These are phyloP conservation scores for Drosophila simulans DNA, from an alignment of 1,140 invertebrate species.

Conservation along the genomic window DNA sequence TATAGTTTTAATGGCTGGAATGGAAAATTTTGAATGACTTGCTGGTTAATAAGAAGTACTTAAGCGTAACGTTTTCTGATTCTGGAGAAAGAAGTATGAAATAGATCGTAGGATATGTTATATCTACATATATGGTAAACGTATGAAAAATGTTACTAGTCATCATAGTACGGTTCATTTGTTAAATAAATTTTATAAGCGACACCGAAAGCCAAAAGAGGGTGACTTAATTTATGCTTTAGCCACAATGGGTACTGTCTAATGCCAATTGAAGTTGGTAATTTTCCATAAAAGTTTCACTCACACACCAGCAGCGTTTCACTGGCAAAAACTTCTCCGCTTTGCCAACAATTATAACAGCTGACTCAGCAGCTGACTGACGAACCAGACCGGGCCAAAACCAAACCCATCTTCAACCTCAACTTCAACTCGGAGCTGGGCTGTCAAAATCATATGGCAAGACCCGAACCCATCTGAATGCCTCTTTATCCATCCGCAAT, in stretches of 20 bases:
- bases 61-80: background rate
- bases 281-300: constrained; percentile 19
- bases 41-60: background rate
- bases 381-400: constrained; percentile 29
- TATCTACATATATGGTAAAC: no score
- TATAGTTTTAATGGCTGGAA: background rate
- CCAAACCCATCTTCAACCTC: constrained; percentile 16
- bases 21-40: constrained; percentile 1
- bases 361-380: constrained; percentile 47
- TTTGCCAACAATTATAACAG: constrained; percentile 47
- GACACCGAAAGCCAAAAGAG: background rate
- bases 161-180: background rate
- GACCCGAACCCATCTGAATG: constrained; percentile 26
- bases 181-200: background rate
- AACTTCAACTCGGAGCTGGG: constrained; percentile 3
- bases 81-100: background rate
- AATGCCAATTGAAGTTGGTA: constrained; percentile 14
- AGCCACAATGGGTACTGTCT: constrained; percentile 2
- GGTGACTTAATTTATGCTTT: background rate
- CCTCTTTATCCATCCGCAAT: constrained; percentile 1
- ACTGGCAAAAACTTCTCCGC: constrained; percentile 27
- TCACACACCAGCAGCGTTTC: constrained; percentile 1
- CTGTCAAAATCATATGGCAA: constrained; percentile 39
- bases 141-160: background rate
- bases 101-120: background rate